phyloP scores from a whole-genome alignment of 2,113 vertebrate genomes.

The Rhinolophus ferrumequinum region DNA sequence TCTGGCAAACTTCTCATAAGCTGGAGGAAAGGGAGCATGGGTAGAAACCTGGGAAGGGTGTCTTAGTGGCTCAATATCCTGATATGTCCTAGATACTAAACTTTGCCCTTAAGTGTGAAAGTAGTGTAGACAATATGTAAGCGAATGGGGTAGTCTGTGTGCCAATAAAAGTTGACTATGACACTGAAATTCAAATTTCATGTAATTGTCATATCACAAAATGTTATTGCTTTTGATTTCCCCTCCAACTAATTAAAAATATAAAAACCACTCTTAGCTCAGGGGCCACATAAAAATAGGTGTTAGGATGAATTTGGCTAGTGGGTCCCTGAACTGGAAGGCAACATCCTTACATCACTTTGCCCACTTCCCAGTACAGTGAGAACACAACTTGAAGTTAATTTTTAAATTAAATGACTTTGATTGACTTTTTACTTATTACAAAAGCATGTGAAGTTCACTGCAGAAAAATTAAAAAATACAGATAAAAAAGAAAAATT shows the following conservation, averaged over 20 bases:
- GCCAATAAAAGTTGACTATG: not conserved
- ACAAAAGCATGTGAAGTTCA: not conserved
- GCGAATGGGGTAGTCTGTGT: not conserved
- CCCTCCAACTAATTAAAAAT: not conserved
- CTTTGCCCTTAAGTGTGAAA: not conserved
- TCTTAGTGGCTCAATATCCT: not conserved
- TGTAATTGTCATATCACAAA: not conserved
- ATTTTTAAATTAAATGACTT: not conserved
- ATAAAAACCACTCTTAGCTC: not conserved
- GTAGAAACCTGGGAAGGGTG: not conserved
- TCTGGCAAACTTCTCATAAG: constrained; percentile 61
- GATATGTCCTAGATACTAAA: no score
- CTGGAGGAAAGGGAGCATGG: fast-evolving
- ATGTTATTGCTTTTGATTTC: not conserved
- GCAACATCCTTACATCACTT: not conserved
- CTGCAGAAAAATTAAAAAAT: not conserved
- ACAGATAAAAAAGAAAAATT: not conserved
- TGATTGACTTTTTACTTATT: not conserved
- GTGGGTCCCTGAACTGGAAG: not conserved
- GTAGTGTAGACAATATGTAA: not conserved
- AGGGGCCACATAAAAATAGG: not conserved
- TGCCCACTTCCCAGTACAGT: not conserved
- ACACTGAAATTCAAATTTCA: not conserved
- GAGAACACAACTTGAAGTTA: not conserved
- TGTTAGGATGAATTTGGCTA: not conserved